Evolutionary conservation across 1,140 invertebrate species (phyloP).

Genomic region (Calephelis nemesis): DNA sequence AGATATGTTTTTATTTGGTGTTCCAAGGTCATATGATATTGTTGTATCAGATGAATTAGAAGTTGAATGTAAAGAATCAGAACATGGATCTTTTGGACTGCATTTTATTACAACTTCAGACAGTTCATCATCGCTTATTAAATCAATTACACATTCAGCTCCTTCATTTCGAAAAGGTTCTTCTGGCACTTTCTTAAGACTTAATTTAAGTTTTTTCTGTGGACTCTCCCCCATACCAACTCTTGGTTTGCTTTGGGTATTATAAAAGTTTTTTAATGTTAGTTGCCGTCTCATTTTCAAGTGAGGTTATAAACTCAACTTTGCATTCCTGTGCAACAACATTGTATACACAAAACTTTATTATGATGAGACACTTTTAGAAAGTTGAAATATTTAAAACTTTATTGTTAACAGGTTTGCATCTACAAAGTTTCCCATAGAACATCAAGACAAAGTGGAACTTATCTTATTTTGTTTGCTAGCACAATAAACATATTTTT

Average conservation of each 20-base stretch:
- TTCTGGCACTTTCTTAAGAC: conserved; percentile 25
- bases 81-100: conserved; percentile 1
- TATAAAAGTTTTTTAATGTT: conserved; percentile 25
- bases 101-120: conserved; percentile 1
- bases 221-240: conserved; percentile 17
- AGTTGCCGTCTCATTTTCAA: conserved; percentile 17
- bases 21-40: conserved; percentile 31
- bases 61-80: neutral
- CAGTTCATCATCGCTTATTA: conserved; percentile 47
- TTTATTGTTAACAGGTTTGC: too few species aligned
- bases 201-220: conserved; percentile 35
- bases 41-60: conserved; percentile 32
- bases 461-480: too few species aligned
- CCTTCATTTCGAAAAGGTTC: conserved; percentile 30
- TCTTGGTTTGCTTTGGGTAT: neutral
- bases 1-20: conserved; percentile 24
- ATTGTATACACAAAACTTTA: too few species aligned
- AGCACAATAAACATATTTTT: too few species aligned
- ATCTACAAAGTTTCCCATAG: too few species aligned
- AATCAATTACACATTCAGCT: conserved; percentile 33
- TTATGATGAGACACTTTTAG: too few species aligned
- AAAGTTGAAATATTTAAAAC: too few species aligned
- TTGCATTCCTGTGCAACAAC: too few species aligned
- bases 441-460: too few species aligned
- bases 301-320: too few species aligned